Evolutionary conservation across 2,113 vertebrate genomes (phyloP).

Genomic region (Bothrops jararaca): DNA sequence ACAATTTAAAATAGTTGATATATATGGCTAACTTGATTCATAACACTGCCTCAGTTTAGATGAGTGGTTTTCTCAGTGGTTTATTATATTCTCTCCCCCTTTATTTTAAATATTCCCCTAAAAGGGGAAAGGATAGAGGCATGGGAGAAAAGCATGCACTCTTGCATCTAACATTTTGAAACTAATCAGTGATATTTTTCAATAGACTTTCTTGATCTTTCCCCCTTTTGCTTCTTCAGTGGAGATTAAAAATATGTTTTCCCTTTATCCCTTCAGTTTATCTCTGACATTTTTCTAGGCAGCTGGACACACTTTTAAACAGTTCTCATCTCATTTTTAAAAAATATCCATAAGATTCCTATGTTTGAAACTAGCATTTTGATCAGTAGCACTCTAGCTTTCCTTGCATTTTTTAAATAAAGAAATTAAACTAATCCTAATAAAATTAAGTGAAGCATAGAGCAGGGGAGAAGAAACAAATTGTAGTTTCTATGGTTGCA

Average conservation of each 20-base stretch:
- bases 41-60: neutral
- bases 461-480: neutral
- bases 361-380: neutral
- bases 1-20: neutral
- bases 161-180: neutral
- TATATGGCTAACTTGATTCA: neutral
- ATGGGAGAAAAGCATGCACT: neutral
- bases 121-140: too few species aligned
- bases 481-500: neutral
- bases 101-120: neutral
- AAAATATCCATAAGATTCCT: neutral
- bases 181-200: neutral
- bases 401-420: neutral
- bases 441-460: neutral
- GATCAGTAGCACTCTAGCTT: neutral
- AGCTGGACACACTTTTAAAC: neutral
- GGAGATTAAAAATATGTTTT: neutral
- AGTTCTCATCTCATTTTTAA: neutral
- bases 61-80: neutral
- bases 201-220: neutral
- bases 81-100: neutral
- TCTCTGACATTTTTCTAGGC: neutral
- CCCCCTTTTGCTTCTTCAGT: neutral
- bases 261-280: neutral
- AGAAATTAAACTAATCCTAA: neutral